Evolutionary conservation across 2,113 vertebrate genomes (phyloP).

Genomic region (Ciconia boyciana): DNA sequence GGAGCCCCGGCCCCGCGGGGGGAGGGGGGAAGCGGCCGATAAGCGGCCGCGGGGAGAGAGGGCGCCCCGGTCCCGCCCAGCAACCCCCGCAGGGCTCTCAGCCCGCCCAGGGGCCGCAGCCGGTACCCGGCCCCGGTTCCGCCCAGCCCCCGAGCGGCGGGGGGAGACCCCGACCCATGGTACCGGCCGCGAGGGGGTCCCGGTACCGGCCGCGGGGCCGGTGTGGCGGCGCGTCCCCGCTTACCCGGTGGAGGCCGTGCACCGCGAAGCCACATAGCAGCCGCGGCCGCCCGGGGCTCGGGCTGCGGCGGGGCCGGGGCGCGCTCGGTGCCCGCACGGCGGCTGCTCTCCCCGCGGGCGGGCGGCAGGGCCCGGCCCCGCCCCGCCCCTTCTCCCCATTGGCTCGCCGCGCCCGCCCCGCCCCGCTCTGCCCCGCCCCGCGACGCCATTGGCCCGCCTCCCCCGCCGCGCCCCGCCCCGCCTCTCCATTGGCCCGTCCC

Average conservation of each 20-base stretch:
- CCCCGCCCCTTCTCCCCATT: neutral
- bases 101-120: neutral
- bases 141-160: neutral
- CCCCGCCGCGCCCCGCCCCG: neutral
- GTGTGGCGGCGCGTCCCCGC: neutral
- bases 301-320: neutral
- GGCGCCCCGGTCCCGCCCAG: neutral
- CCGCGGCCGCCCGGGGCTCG: constrained; percentile 2
- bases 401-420: neutral
- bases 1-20: neutral
- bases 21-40: neutral
- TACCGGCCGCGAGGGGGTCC: no score
- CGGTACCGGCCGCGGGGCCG: neutral
- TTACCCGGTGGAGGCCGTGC: constrained; percentile 8
- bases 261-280: constrained; percentile 27
- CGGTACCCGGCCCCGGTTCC: neutral
- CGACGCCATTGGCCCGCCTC: fast-evolving
- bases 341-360: neutral
- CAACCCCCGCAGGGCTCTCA: neutral
- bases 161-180: neutral
- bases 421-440: neutral
- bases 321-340: neutral
- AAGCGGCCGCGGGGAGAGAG: neutral
- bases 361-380: neutral
- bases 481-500: neutral